phyloP scores from a whole-genome alignment of 2,113 vertebrate species.

The Daboia siamensis region DNA sequence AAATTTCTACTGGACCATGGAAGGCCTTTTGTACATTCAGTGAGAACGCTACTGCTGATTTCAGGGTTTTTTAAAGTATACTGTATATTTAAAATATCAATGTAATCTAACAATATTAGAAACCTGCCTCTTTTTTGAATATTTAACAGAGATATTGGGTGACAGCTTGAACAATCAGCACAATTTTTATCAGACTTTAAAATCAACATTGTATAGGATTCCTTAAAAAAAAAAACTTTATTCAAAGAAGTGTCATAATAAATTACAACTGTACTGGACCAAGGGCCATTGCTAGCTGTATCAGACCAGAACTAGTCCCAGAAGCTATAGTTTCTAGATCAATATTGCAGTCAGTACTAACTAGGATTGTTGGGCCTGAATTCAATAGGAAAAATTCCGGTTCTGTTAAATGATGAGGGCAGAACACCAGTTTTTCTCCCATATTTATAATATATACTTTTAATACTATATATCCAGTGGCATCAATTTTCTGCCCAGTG shows the following conservation, averaged over 20 bases:
- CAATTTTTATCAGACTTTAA: background rate
- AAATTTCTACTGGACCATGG: too few relatives aligned
- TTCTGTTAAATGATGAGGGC: background rate
- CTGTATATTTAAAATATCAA: too few relatives aligned
- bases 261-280: background rate
- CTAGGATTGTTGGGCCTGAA: background rate
- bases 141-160: too few relatives aligned
- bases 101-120: too few relatives aligned
- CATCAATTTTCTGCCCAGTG: background rate
- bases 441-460: background rate
- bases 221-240: background rate
- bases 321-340: background rate
- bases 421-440: background rate
- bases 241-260: background rate
- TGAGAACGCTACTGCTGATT: too few relatives aligned
- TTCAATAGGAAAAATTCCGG: background rate
- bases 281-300: background rate
- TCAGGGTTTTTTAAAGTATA: too few relatives aligned
- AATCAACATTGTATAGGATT: background rate
- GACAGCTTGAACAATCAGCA: background rate
- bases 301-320: background rate
- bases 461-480: background rate
- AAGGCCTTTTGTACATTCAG: too few relatives aligned
- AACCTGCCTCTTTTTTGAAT: too few relatives aligned
- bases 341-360: background rate